phyloP scores from a whole-genome alignment of 1,140 invertebrate species.

The Neodiprion fabricii region DNA sequence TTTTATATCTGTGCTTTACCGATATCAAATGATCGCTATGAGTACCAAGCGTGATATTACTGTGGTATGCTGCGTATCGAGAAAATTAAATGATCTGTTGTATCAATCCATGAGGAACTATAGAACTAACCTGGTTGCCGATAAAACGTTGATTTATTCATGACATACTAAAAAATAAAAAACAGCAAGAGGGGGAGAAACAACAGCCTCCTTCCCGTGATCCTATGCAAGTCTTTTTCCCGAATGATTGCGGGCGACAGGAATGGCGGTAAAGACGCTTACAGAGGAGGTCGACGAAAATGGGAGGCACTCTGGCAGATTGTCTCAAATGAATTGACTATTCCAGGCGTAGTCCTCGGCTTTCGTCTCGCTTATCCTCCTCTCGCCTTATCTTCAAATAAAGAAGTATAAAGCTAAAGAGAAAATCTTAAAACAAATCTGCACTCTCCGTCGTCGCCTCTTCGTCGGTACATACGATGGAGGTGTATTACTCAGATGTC shows the following conservation, averaged over 20 bases:
- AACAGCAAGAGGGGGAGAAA: not conserved
- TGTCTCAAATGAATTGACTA: conserved; percentile 7
- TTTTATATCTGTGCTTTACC: too few relatives aligned
- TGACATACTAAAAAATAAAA: too few relatives aligned
- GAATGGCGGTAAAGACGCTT: not conserved
- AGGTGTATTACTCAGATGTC: not conserved
- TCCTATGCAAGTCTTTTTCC: not conserved
- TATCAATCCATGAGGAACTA: too few relatives aligned
- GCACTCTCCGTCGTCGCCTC: not conserved
- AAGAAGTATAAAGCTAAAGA: conserved; percentile 5
- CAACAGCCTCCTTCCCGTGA: not conserved
- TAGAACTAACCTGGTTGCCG: too few relatives aligned
- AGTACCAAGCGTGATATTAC: too few relatives aligned
- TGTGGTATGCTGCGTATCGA: too few relatives aligned
- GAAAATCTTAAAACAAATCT: conserved; percentile 8
- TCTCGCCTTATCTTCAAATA: not conserved
- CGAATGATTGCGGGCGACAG: not conserved
- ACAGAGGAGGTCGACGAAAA: not conserved
- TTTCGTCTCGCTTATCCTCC: conserved; percentile 1
- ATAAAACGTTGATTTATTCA: too few relatives aligned
- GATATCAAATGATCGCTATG: too few relatives aligned
- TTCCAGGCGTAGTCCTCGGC: not conserved
- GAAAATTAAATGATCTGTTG: too few relatives aligned
- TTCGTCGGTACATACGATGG: not conserved
- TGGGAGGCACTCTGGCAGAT: conserved; percentile 3